Percentiles rank a stretch among this genome's conserved stretches.
Conservation (phyloP, 2,888 invertebrate species). For the Adelognathus sp. region DNA sequence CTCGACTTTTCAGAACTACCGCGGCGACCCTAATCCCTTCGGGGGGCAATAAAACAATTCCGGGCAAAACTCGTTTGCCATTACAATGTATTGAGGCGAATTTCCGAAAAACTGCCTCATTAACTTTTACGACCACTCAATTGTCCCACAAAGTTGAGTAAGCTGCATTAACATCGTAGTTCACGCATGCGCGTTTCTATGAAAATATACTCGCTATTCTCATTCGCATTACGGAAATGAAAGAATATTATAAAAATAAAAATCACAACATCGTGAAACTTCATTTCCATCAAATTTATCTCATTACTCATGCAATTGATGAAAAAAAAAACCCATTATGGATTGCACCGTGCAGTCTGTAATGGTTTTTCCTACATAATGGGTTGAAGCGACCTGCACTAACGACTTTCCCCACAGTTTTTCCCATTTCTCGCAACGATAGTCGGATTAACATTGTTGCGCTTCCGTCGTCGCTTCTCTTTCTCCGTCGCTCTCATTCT, state of each 20-base stretch:
- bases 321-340: not conserved
- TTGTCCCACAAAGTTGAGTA: not conserved
- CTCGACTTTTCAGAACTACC: constrained; percentile 16
- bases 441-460: constrained; percentile 14
- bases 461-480: constrained; percentile 13
- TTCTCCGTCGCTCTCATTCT: constrained; percentile 48
- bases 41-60: not conserved
- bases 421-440: not conserved
- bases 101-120: not conserved
- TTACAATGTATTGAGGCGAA: not conserved
- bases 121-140: not conserved
- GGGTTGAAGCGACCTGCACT: not conserved
- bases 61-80: not conserved
- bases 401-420: not conserved
- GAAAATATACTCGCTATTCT: not conserved
- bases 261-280: not conserved
- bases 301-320: not conserved
- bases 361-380: too few relatives aligned
- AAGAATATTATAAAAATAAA: not conserved
- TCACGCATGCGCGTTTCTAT: constrained; percentile 5
- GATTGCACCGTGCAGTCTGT: too few relatives aligned
- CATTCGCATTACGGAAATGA: not conserved
- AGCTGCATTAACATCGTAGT: not conserved
- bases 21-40: constrained; percentile 9
- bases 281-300: not conserved